Percentiles rank a stretch among this genome's conserved stretches.
Conservation (phyloP, 1,140 invertebrate species). For the Zaprionus nigranus region DNA sequence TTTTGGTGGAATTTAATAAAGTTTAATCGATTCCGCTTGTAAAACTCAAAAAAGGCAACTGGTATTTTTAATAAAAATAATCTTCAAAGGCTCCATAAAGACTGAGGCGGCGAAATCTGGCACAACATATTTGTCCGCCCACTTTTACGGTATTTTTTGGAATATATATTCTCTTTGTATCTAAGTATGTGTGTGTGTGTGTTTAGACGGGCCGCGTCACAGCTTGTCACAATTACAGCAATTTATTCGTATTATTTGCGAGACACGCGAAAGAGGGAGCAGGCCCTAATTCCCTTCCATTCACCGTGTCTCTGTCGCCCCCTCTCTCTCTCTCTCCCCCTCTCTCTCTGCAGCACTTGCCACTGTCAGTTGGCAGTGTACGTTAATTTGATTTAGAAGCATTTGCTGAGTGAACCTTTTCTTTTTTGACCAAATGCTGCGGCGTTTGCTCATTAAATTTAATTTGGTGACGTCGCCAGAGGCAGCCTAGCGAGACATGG, state of each 20-base stretch:
- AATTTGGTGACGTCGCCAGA: conserved; percentile 61
- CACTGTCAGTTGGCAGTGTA: conserved; percentile 29
- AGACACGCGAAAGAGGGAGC: conserved; percentile 24
- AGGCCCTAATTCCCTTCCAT: background rate
- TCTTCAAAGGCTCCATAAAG: conserved; percentile 21
- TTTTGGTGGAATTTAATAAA: conserved; percentile 13
- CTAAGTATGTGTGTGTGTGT: background rate
- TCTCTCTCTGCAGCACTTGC: background rate
- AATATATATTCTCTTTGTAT: conserved; percentile 15
- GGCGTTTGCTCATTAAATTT: conserved; percentile 71
- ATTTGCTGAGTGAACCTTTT: conserved; percentile 74
- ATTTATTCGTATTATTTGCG: conserved; percentile 65
- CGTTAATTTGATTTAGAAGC: conserved; percentile 75
- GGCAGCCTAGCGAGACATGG: background rate
- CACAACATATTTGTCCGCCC: conserved; percentile 17
- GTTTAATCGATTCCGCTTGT: background rate
- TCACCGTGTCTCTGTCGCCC: background rate
- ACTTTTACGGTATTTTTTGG: conserved; percentile 7
- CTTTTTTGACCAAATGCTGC: conserved; percentile 51
- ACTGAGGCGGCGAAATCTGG: conserved; percentile 8
- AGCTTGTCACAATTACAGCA: conserved; percentile 62
- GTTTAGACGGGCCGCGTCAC: conserved; percentile 29
- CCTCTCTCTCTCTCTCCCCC: background rate
- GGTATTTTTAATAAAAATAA: conserved; percentile 39
- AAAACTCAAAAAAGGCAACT: conserved; percentile 9